phyloP scores from a whole-genome alignment of 2,113 vertebrate genomes.

The Tragelaphus buxtoni region DNA sequence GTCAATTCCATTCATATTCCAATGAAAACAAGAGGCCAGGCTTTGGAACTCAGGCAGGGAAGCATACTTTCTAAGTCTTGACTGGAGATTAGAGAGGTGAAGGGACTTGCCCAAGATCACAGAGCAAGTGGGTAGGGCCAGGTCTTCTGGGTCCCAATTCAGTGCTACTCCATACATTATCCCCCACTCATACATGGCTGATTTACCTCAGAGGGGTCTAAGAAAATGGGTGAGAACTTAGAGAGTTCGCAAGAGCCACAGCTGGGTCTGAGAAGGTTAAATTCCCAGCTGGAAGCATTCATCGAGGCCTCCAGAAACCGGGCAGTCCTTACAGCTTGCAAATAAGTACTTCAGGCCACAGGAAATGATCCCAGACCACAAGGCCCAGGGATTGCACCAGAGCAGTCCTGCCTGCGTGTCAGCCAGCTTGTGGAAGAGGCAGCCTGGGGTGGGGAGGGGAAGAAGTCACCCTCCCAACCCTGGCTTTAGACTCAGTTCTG shows the following conservation, averaged over 20 bases:
- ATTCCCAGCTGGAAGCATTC: constrained; percentile 73
- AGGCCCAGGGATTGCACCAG: constrained; percentile 56
- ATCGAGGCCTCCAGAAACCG: constrained; percentile 57
- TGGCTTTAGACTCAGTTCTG: not conserved
- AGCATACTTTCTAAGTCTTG: constrained; percentile 7
- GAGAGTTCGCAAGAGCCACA: constrained; percentile 30
- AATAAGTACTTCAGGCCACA: constrained; percentile 73
- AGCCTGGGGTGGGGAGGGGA: not conserved
- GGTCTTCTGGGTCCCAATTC: not conserved
- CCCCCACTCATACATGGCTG: not conserved
- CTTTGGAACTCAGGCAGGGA: not conserved
- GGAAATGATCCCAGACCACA: constrained; percentile 75
- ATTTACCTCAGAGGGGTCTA: constrained; percentile 15
- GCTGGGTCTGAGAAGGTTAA: constrained; percentile 72
- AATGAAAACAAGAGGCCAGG: constrained; percentile 8
- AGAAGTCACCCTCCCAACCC: not conserved
- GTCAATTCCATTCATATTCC: not conserved
- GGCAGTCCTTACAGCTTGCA: constrained; percentile 69
- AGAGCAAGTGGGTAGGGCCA: not conserved
- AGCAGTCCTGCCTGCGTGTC: constrained; percentile 52
- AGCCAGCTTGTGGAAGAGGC: constrained; percentile 47
- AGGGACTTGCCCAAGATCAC: constrained; percentile 26
- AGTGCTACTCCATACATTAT: not conserved
- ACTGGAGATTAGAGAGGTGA: not conserved
- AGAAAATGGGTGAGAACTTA: constrained; percentile 52